These are phyloP conservation scores for Anisognathus igniventris DNA, from an alignment of 2,797 vertebrate species.

Conservation along the genomic window DNA sequence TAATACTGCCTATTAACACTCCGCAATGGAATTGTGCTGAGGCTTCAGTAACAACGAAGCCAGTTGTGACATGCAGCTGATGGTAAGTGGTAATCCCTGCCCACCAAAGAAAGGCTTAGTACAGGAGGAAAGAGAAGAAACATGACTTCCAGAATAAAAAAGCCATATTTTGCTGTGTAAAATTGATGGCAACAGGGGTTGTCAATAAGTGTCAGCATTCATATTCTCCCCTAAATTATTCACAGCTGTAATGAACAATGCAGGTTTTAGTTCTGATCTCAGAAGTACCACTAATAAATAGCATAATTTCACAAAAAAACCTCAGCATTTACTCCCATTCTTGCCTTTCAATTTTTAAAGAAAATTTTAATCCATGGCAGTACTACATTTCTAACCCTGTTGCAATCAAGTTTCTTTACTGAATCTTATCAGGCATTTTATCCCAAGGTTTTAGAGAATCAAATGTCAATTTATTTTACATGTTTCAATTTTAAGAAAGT, in stretches of 20 bases:
- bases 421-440: not conserved
- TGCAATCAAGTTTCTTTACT: not conserved
- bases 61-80: not conserved
- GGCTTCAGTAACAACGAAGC: not conserved
- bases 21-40: not conserved
- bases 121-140: not conserved
- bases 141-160: not conserved
- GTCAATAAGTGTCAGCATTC: not conserved
- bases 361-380: not conserved
- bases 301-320: not conserved
- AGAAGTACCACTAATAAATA: not conserved
- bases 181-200: not conserved
- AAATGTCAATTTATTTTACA: conserved; percentile 15
- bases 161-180: not conserved
- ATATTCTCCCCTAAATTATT: not conserved
- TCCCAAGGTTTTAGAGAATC: not conserved
- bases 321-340: not conserved
- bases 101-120: not conserved
- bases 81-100: not conserved
- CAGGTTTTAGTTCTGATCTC: not conserved
- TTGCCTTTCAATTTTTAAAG: not conserved
- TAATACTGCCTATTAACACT: not conserved
- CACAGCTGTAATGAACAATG: not conserved
- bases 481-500: not conserved
- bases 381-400: not conserved